These are phyloP conservation scores for Sphenodon punctatus DNA, from an alignment of 2,797 vertebrate species.

Conservation along the genomic window DNA sequence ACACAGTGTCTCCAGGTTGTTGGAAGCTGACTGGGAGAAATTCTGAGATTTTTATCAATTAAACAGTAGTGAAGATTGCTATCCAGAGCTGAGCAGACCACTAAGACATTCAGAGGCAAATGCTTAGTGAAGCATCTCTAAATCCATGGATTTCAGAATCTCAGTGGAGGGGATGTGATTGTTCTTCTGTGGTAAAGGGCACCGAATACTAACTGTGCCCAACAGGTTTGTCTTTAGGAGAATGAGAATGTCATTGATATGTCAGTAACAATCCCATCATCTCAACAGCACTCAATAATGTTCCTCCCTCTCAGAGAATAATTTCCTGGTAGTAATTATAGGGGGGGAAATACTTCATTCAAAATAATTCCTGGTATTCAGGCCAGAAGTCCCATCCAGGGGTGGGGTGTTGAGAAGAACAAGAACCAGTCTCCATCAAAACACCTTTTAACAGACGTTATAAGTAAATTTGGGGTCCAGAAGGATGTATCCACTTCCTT, in stretches of 20 bases:
- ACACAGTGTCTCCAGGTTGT: too few relatives aligned
- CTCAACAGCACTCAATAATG: background rate
- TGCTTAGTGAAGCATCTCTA: slow-evolving; percentile 16
- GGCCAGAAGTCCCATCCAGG: slow-evolving; percentile 11
- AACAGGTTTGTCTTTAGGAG: background rate
- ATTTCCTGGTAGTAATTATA: too few relatives aligned
- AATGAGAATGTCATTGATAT: background rate
- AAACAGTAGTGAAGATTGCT: too few relatives aligned
- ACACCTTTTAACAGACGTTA: background rate
- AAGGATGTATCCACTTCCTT: background rate
- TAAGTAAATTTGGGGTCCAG: background rate
- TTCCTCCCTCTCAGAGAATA: background rate
- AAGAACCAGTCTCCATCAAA: slow-evolving; percentile 33
- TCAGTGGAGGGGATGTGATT: background rate
- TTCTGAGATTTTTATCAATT: too few relatives aligned
- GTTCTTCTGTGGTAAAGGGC: too few relatives aligned
- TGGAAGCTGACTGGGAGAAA: too few relatives aligned
- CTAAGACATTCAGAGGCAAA: slow-evolving; percentile 26
- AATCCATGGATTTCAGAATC: background rate
- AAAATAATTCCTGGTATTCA: too few relatives aligned
- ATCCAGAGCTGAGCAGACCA: too few relatives aligned
- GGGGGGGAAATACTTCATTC: too few relatives aligned
- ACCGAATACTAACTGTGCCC: too few relatives aligned
- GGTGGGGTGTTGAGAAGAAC: slow-evolving; percentile 62
- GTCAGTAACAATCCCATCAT: background rate